Evolutionary conservation across 2,888 invertebrate genomes (phyloP).

Genomic region (Julus scanicus): DNA sequence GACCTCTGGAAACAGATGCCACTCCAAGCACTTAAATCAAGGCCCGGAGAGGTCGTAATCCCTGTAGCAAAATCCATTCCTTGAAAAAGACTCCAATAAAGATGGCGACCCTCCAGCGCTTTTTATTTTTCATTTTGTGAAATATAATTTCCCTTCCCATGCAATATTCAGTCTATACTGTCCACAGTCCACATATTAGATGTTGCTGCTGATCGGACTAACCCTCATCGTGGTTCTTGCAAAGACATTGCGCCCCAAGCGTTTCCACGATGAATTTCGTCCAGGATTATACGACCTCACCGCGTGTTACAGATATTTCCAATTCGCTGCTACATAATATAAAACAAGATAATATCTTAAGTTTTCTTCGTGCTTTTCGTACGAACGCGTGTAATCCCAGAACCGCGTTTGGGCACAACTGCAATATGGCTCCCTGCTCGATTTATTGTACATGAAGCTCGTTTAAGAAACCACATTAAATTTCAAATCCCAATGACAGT

Average conservation of each 20-base stretch:
- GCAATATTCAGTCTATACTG: constrained; percentile 43
- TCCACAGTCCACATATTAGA: neutral
- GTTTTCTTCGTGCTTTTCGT: constrained; percentile 12
- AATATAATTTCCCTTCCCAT: constrained; percentile 18
- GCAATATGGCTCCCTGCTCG: neutral
- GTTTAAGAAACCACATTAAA: constrained; percentile 4
- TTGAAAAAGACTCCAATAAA: constrained; percentile 30
- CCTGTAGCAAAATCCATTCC: constrained; percentile 24
- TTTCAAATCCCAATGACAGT: constrained; percentile 22
- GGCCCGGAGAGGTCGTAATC: constrained; percentile 30
- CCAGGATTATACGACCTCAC: constrained; percentile 18
- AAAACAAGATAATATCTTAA: constrained; percentile 32
- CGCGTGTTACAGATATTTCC: constrained; percentile 24
- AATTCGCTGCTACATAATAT: constrained; percentile 43
- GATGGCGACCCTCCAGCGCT: constrained; percentile 30
- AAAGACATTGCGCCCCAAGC: neutral
- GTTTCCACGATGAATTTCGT: constrained; percentile 1
- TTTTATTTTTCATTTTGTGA: neutral
- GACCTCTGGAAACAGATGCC: constrained; percentile 47
- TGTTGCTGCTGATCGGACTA: neutral
- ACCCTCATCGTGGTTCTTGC: neutral
- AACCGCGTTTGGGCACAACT: neutral
- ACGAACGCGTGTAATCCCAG: constrained; percentile 15
- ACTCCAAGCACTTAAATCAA: constrained; percentile 37
- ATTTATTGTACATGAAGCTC: constrained; percentile 29